Base-by-base conservation (phyloP, 2,888 invertebrate species). In the Eustalomyia histrio region DNA sequence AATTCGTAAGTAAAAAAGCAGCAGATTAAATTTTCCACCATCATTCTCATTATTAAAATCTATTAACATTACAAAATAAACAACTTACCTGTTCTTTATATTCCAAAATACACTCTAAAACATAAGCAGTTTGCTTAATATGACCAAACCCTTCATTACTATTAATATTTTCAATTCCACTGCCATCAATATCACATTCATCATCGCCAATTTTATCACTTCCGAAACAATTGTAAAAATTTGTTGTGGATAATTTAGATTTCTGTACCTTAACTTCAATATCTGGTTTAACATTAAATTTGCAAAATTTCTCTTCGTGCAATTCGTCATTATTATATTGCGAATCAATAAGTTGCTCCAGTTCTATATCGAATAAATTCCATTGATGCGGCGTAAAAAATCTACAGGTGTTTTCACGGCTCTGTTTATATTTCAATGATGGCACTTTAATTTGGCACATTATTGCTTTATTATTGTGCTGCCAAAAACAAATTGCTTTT, bases 361-460 rank as follows among this genome's bases (percentile, higher is more conserved):
- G 17, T 52, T 71, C 55, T 21, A 58, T 29, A 14, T 81, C 81
- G 14, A 81, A 81, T 21, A 3, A 14, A 9, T 39, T 43, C 78
- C 81, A 78, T 39, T 81, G 78, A 1, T 78, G 61, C 10, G 50
- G 35, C n/a, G 74, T 67, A 21, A 81, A 57, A 21, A 14, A 58
- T 67, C 74, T 74, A 63, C 74, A 81, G 43, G 71, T 71, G 52
- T 58, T 76, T 57, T 39, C 29, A 0, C 9, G 14, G 3, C 61
- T 50, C 52, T 57, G 50, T 33, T 18, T 47, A 12, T 53, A 16
- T 2, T 14, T 18, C 14, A 2, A 8, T 18, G 39, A 14, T 33
- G 53, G 12, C 18, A 74, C 55, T 65, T 76, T 76, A 12, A 81
- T 71, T 43, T 75, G 78, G 9, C 78, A 81, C 10, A 81, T 61